Evolutionary conservation across 2,797 vertebrate genomes (phyloP), one percentile per base, ranked within the genome.

Genomic region (Prionace glauca): DNA sequence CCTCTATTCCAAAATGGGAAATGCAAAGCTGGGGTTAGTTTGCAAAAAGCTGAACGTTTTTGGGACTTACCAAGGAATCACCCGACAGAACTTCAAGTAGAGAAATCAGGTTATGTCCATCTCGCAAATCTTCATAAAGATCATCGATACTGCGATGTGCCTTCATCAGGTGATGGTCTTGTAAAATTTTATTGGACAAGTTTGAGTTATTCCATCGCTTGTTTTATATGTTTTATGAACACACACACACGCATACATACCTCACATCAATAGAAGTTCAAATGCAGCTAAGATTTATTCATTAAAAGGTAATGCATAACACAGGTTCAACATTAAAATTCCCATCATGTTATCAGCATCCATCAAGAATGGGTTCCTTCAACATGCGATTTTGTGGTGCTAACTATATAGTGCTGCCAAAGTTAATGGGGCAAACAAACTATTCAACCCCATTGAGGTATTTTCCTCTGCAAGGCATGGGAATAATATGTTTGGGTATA

Each of bases 81-180:
- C 99, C 99, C 0, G 99, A 99, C 96, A 99, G 98, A 96, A 99
- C 99, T 97, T 99, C 99, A 97, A 99, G 97, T 96, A 99, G 97
- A 0, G 99, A 99, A 97, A 99, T 99, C 97, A 99, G 98, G 97
- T 99, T 99, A 97, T 99, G 99, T 97, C 99, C 99, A 98, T 99
- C 99, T 18, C 99, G 97, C 79, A 99, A 98, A 96, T 99, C 99
- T 97, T 99, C 99, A 10, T 99, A 99, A 95, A 99, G 98, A 97
- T 99, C 99, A 67, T 98, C 97, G 97, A 99, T 98, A 0, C 99
- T 98, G 95, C 97, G 98, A 97, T 99, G 98, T 0, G 98, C 96
- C 99, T 99, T n/a, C n/a, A n/a, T n/a, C n/a, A n/a, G n/a, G n/a
- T n/a, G n/a, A n/a, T n/a, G n/a, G n/a, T n/a, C n/a, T 45, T 71